Base-by-base conservation (phyloP, 1,140 invertebrate species). In the Muscidifurax raptorellus region DNA sequence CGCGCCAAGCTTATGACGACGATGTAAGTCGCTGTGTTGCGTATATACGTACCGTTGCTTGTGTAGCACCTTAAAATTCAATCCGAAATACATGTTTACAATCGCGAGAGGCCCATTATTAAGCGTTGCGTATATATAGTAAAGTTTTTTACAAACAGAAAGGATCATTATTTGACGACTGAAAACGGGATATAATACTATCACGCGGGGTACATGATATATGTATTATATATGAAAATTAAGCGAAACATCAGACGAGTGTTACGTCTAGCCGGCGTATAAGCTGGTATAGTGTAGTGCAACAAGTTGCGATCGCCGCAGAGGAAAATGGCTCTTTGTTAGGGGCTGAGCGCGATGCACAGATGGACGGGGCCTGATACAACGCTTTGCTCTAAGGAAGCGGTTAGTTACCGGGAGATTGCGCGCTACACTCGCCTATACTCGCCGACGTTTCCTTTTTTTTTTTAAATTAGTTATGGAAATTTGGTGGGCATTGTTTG, bases 321-420 rank as follows among this genome's bases (percentile, higher is more conserved):
- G 7, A 36, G 30, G 88, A 88, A 90, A 90, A 89, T 86, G 81
- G 85, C 85, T 89, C 88, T 90, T 90, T 88, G 89, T 91, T 88
- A 80, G 82, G 87, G 87, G 77, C 80, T 72, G 84, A 83, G 85
- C 75, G 86, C 78, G 85, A 85, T 86, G 28, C 69, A 79, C 52
- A 86, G 87, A 88, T 86, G 78, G 77, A 86, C 80, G 85, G 86
- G 86, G 66, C 82, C 80, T 59, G 87, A 89, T 88, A 87, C 85
- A 78, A 84, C 66, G 87, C 27, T 88, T 90, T 86, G 89, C 89
- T 89, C 91, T 90, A 90, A 92, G 91, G 91, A 91, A 92, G 90
- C 91, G 90, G 89, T 91, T 92, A 91, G 91, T 92, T 92, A 91
- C 88, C 90, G 86, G 88, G 89, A 87, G 91, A 91, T 91, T 88